These are phyloP conservation scores for Drosophila kanapiae DNA, from an alignment of 1,140 invertebrate species.

Conservation along the genomic window DNA sequence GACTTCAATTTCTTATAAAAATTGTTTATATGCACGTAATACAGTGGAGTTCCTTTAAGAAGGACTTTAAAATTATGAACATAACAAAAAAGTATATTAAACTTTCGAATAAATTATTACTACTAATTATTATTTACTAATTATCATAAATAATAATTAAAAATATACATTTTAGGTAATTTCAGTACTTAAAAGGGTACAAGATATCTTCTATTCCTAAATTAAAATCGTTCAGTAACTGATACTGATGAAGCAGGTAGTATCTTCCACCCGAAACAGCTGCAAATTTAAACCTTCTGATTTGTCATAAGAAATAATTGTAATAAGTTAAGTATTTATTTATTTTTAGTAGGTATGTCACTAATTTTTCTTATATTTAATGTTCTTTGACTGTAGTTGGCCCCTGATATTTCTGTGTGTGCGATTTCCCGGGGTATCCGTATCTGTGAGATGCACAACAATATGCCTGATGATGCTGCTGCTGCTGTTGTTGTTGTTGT, in stretches of 20 bases:
- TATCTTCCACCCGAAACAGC: background rate
- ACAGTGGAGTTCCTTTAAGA: slow-evolving; percentile 19
- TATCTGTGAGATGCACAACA: slow-evolving; percentile 31
- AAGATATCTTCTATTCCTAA: too few relatives aligned
- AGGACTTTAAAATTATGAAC: background rate
- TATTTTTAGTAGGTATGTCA: background rate
- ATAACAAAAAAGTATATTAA: background rate
- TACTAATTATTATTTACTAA: background rate
- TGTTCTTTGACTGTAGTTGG: slow-evolving; percentile 26
- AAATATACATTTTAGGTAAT: too few relatives aligned
- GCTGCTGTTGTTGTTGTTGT: slow-evolving; percentile 4
- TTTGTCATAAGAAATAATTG: background rate
- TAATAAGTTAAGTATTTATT: background rate
- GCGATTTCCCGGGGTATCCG: slow-evolving; percentile 17
- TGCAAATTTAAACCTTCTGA: background rate
- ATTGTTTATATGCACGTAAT: slow-evolving; percentile 77
- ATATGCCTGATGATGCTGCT: background rate
- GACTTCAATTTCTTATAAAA: slow-evolving; percentile 83
- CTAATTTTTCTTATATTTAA: background rate
- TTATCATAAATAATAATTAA: background rate
- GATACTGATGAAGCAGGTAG: background rate
- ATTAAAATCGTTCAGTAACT: too few relatives aligned
- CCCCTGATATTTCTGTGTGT: slow-evolving; percentile 18
- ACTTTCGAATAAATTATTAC: background rate
- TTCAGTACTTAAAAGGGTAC: too few relatives aligned